phyloP scores from a whole-genome alignment of 2,888 invertebrate genomes.

The Drosophila bunnanda region DNA sequence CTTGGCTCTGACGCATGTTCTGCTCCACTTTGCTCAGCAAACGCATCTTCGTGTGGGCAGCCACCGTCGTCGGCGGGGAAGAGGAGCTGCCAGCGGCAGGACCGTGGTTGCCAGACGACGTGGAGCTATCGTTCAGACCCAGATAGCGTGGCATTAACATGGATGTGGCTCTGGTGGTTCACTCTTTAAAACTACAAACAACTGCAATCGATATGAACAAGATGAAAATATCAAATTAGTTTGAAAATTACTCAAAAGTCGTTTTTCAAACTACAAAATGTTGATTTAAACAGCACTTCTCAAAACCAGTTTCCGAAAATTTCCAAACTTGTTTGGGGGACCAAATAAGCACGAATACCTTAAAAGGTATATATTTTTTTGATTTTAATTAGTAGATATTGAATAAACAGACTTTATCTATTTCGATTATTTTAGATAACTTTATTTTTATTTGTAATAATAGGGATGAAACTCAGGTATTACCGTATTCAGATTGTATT shows the following conservation, averaged over 20 bases:
- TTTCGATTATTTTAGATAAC: not conserved
- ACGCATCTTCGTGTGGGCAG: slow-evolving; percentile 74
- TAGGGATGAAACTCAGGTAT: not conserved
- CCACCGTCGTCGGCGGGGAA: slow-evolving; percentile 66
- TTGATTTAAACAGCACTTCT: not conserved
- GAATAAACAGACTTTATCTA: not conserved
- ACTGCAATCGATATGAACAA: not conserved
- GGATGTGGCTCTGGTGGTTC: slow-evolving; percentile 21
- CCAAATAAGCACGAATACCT: not conserved
- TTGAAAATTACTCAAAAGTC: not conserved
- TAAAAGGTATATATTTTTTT: not conserved
- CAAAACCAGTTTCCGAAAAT: slow-evolving; percentile 20
- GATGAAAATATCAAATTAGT: not conserved
- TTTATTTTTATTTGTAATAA: not conserved
- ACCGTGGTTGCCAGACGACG: slow-evolving; percentile 31
- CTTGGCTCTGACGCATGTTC: slow-evolving; percentile 72
- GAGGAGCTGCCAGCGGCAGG: slow-evolving; percentile 9
- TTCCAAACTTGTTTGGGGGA: not conserved
- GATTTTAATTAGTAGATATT: not conserved
- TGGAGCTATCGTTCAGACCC: slow-evolving; percentile 56
- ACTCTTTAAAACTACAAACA: not conserved
- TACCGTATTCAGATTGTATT: too few species aligned
- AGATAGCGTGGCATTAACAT: slow-evolving; percentile 76
- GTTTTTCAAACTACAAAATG: not conserved
- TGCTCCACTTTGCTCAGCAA: slow-evolving; percentile 73